Percentiles rank a stretch among this genome's conserved stretches.
phyloP scores from a whole-genome alignment of 2,888 invertebrate genomes.

The Watsonalla cultraria region DNA sequence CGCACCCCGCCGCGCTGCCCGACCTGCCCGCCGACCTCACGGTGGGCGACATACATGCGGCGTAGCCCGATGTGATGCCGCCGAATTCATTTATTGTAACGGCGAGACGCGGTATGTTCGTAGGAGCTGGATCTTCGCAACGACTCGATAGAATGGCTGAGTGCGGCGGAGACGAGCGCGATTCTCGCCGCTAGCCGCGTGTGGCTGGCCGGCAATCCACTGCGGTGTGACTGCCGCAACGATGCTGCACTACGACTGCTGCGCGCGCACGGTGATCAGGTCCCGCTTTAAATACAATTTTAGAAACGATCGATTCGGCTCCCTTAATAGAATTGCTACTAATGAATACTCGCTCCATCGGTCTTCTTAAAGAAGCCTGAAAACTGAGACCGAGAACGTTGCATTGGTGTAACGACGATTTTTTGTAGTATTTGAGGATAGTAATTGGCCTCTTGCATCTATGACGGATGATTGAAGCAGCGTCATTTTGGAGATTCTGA shows the following conservation, averaged over 20 bases:
- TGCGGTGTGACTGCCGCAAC: constrained; percentile 21
- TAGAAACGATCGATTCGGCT: too few species aligned
- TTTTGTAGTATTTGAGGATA: too few species aligned
- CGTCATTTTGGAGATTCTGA: too few species aligned
- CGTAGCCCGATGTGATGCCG: not conserved
- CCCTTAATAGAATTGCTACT: too few species aligned
- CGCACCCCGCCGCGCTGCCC: constrained; percentile 14
- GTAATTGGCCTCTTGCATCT: too few species aligned
- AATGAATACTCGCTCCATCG: too few species aligned
- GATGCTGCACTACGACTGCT: constrained; percentile 11
- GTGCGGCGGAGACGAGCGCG: constrained; percentile 10
- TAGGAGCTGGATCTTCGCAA: constrained; percentile 22
- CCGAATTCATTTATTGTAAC: too few species aligned
- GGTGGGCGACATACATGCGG: constrained; percentile 2
- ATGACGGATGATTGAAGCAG: too few species aligned
- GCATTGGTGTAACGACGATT: too few species aligned
- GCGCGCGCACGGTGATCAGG: constrained; percentile 5
- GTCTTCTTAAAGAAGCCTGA: too few species aligned
- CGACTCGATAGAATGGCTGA: constrained; percentile 16
- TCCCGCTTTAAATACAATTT: too few species aligned
- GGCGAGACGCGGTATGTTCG: not conserved
- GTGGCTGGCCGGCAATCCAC: constrained; percentile 23
- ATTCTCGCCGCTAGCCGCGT: constrained; percentile 15
- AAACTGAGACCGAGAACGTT: too few species aligned
- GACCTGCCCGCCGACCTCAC: constrained; percentile 9